Percentiles rank a stretch among this genome's conserved stretches.
These are phyloP conservation scores for Osmerus mordax DNA, from an alignment of 2,113 vertebrate genomes.

Conservation along the genomic window DNA sequence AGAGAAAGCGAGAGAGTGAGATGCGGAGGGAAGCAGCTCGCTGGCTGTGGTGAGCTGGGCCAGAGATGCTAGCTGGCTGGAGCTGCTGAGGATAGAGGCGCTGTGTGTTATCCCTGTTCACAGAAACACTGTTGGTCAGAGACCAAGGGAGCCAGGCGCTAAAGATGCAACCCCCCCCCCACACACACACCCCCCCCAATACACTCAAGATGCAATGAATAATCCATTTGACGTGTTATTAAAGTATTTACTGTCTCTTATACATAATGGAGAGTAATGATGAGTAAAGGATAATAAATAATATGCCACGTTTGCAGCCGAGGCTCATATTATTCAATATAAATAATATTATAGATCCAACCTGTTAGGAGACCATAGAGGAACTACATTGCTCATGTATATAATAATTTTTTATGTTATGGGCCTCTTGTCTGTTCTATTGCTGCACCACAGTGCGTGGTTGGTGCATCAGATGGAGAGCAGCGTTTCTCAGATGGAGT, in stretches of 20 bases:
- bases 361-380: background rate
- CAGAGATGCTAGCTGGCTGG: slow-evolving; percentile 37
- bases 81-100: slow-evolving; percentile 25
- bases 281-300: slow-evolving; percentile 35
- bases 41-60: slow-evolving; percentile 6
- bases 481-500: slow-evolving; percentile 29
- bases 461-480: slow-evolving; percentile 38
- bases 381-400: slow-evolving; percentile 46
- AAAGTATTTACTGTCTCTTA: slow-evolving; percentile 39
- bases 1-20: background rate
- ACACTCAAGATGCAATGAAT: slow-evolving; percentile 37
- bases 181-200: too few species aligned
- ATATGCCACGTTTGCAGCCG: background rate
- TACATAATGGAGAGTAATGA: slow-evolving; percentile 43
- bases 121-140: slow-evolving; percentile 30
- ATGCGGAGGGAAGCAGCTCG: background rate
- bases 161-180: background rate
- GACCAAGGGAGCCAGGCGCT: slow-evolving; percentile 8
- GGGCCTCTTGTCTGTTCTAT: slow-evolving; percentile 27
- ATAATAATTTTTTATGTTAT: slow-evolving; percentile 57
- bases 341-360: slow-evolving; percentile 1
- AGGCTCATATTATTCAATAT: background rate
- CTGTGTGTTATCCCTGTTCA: slow-evolving; percentile 37
- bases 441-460: slow-evolving; percentile 34
- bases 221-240: slow-evolving; percentile 30